phyloP scores from a whole-genome alignment of 2,113 vertebrate species.

The Microcebus jonahi region DNA sequence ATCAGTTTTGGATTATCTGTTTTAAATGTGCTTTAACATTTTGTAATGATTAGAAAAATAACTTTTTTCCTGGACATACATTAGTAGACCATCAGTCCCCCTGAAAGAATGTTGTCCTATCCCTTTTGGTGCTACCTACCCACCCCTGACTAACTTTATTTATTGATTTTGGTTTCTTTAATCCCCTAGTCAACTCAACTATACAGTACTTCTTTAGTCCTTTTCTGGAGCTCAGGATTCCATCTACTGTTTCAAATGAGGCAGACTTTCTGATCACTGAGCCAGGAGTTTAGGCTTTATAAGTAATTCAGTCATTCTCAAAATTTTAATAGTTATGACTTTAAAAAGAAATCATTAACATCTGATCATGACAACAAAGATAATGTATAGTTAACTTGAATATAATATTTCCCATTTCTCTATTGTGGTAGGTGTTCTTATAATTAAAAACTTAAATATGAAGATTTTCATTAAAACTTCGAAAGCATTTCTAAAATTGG shows the following conservation, averaged over 20 bases:
- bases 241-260: not conserved
- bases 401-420: not conserved
- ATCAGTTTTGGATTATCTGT: not conserved
- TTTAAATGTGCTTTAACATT: not conserved
- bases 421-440: not conserved
- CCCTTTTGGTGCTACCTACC: not conserved
- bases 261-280: not conserved
- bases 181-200: not conserved
- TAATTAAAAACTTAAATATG: not conserved
- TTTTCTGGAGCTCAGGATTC: not conserved
- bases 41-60: not conserved
- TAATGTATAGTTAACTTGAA: not conserved
- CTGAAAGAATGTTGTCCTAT: not conserved
- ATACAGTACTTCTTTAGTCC: not conserved
- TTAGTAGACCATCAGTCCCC: not conserved
- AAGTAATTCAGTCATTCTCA: not conserved
- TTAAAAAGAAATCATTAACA: not conserved
- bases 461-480: not conserved
- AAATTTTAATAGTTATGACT: not conserved
- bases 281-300: not conserved
- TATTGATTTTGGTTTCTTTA: not conserved
- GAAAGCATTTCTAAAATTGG: not conserved
- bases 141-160: not conserved
- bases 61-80: not conserved
- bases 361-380: not conserved